Conservation (phyloP, 2,888 invertebrate species). For the Diarsia mendica region DNA sequence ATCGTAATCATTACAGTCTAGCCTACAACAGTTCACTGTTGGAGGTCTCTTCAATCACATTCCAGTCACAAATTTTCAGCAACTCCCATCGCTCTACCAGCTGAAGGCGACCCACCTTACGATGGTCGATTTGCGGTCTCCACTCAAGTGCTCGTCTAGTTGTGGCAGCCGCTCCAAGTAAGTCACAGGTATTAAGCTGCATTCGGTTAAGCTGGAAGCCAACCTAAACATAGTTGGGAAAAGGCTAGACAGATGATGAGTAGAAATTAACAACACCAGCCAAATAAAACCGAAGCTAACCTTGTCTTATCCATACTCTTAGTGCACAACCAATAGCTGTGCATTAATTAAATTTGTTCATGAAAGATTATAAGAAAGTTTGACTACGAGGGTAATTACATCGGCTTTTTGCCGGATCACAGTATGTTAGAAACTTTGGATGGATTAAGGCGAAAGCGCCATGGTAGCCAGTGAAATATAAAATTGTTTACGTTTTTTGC, state of each 20-base stretch:
- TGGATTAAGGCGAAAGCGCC: constrained; percentile 14
- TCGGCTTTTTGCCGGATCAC: constrained; percentile 39
- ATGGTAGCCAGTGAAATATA: not conserved
- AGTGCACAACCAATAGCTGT: constrained; percentile 35
- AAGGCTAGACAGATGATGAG: not conserved
- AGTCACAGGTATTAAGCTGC: too few species aligned
- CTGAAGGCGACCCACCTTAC: too few species aligned
- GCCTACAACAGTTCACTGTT: too few species aligned
- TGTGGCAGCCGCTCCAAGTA: too few species aligned
- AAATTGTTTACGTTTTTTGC: not conserved
- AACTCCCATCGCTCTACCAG: too few species aligned
- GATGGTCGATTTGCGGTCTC: too few species aligned
- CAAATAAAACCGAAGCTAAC: not conserved
- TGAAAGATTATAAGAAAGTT: constrained; percentile 57
- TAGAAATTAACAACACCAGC: not conserved
- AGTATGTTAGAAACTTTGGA: constrained; percentile 40
- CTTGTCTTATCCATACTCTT: constrained; percentile 16
- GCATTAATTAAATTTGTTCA: constrained; percentile 64
- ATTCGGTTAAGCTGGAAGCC: too few species aligned
- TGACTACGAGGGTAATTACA: constrained; percentile 39
- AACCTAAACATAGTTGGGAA: too few species aligned
- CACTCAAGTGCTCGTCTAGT: too few species aligned
- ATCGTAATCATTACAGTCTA: too few species aligned
- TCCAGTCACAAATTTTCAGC: too few species aligned
- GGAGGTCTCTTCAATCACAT: too few species aligned